phyloP scores from a whole-genome alignment of 2,797 vertebrate genomes.

The Pangasius sanitwongsei region DNA sequence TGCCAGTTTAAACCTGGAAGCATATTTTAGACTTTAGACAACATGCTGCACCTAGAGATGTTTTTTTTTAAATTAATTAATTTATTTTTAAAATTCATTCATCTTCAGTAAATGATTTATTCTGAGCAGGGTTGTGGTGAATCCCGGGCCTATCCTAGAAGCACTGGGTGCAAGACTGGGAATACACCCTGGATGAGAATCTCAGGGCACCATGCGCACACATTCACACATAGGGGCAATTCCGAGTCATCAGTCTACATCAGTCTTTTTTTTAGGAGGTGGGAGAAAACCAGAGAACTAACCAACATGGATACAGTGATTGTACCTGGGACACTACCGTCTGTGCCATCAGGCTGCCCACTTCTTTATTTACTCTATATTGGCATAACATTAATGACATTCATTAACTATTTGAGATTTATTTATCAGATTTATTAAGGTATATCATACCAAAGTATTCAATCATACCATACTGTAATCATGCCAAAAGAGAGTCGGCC shows the following conservation, averaged over 20 bases:
- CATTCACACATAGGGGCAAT: background rate
- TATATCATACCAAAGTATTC: background rate
- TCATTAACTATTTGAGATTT: background rate
- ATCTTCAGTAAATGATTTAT: background rate
- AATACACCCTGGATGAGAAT: background rate
- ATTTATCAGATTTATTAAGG: background rate
- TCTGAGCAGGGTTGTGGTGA: background rate
- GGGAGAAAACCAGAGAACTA: background rate
- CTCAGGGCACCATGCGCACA: background rate
- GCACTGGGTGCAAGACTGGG: background rate
- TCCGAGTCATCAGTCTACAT: background rate
- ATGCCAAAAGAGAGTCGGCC: too few relatives aligned
- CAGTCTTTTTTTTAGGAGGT: background rate
- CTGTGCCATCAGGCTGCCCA: background rate
- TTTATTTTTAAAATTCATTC: background rate
- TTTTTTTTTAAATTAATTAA: background rate
- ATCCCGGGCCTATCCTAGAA: background rate
- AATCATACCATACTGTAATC: background rate
- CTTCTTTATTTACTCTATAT: background rate
- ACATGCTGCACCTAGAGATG: background rate
- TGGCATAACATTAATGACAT: background rate
- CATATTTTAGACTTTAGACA: background rate
- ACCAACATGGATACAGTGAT: background rate
- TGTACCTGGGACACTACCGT: background rate
- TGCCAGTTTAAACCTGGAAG: background rate